These are phyloP conservation scores for Allacma fusca DNA, from an alignment of 2,888 invertebrate genomes.

Conservation along the genomic window DNA sequence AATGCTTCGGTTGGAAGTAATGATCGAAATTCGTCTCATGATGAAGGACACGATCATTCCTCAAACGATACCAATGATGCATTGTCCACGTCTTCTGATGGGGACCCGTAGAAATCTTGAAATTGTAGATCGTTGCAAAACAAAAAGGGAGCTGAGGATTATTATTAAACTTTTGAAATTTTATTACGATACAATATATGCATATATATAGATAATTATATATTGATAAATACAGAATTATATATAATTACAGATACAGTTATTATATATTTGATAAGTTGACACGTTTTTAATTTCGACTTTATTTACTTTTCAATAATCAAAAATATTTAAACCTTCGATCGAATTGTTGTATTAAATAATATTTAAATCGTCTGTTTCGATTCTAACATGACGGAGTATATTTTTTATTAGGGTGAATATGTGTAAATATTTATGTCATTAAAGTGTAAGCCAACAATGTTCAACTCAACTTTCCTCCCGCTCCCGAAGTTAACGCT, in stretches of 20 bases:
- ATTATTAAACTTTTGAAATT: slow-evolving; percentile 19
- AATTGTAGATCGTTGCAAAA: slow-evolving; percentile 17
- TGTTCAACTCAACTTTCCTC: slow-evolving; percentile 6
- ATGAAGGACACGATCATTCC: slow-evolving; percentile 21
- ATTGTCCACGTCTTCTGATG: slow-evolving; percentile 36
- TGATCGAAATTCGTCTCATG: slow-evolving; percentile 18
- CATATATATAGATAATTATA: slow-evolving; percentile 33
- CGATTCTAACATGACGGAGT: slow-evolving; percentile 32
- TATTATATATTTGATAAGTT: slow-evolving; percentile 21
- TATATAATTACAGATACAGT: slow-evolving; percentile 12
- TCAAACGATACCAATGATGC: slow-evolving; percentile 28
- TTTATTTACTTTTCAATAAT: slow-evolving; percentile 38
- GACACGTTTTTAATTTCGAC: slow-evolving; percentile 34
- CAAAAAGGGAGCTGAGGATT: slow-evolving; percentile 18
- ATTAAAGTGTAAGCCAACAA: not conserved
- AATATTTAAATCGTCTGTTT: slow-evolving; percentile 30
- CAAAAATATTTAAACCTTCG: slow-evolving; percentile 28
- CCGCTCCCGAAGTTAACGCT: not conserved
- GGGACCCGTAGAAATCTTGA: not conserved
- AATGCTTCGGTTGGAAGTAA: slow-evolving; percentile 24
- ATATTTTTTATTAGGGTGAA: slow-evolving; percentile 40
- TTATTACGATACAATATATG: slow-evolving; percentile 13
- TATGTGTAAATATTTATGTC: slow-evolving; percentile 17
- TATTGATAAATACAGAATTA: slow-evolving; percentile 4
- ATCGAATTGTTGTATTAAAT: slow-evolving; percentile 35